Conservation (phyloP, 2,113 vertebrate genomes). For the Irena cyanogastra region DNA sequence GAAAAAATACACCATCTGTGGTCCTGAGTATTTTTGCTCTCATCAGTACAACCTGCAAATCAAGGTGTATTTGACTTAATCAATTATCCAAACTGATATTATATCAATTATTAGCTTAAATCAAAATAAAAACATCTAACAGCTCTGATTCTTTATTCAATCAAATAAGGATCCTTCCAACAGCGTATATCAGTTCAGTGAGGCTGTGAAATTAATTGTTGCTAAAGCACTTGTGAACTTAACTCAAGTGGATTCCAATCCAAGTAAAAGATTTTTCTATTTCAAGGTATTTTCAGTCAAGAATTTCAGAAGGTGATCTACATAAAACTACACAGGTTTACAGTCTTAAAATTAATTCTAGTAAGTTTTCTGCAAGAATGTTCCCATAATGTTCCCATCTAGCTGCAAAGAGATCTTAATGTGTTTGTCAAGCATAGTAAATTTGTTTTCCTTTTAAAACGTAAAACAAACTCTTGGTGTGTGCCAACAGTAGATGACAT, state of each 20-base stretch:
- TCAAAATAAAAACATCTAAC: not conserved
- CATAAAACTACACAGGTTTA: not conserved
- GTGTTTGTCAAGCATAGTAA: not conserved
- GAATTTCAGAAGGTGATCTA: not conserved
- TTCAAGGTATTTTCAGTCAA: not conserved
- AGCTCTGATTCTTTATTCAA: not conserved
- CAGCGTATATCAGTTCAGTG: not conserved
- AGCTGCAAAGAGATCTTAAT: not conserved
- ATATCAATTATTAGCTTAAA: not conserved
- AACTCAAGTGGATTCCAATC: not conserved
- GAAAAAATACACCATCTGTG: not conserved
- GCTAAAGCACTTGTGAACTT: not conserved
- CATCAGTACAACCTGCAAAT: not conserved
- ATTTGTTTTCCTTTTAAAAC: not conserved
- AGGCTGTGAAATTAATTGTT: not conserved
- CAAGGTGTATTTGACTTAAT: not conserved
- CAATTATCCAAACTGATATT: not conserved
- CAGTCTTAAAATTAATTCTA: not conserved
- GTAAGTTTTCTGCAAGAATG: not conserved
- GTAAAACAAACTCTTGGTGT: not conserved
- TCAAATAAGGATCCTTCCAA: not conserved
- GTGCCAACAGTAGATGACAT: not conserved
- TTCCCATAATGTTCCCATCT: not conserved
- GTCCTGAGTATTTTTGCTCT: not conserved
- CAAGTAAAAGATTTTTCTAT: not conserved